Base-by-base conservation (phyloP, 2,888 invertebrate species). In the Maniola hyperantus region DNA sequence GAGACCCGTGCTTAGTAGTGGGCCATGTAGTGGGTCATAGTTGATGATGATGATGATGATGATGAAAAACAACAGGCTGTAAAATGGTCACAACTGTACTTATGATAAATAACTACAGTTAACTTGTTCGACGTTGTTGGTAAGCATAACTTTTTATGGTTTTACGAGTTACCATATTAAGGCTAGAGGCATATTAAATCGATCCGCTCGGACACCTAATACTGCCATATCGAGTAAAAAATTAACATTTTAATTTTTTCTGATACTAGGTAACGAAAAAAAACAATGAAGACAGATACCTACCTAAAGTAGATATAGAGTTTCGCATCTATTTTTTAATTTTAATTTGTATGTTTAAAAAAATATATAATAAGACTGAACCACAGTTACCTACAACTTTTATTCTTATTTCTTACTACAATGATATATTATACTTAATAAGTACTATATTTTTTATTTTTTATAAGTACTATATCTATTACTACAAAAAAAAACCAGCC, bases 71-170 rank as follows among this genome's bases (percentile, higher is more conserved):
- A 33, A 51, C 11, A 11, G 18, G 0, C 10, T 39, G 39, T 39
- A 53, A 53, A 33, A n/a, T 7, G 7, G 6, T n/a, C 11, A 20
- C 15, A 8, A 34, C 44, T 58, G 53, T 58, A 58, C 61, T 44
- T n/a, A 67, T 26, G 26, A 50, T 48, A 44, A 26, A 36, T 72
- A 59, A 54, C 50, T 55, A 51, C 57, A 76, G 78, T 77, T 69
- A 75, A 73, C 70, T 69, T 71, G 66, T 71, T 61, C 64, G 53
- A 62, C 58, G 63, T 69, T 67, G 64, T 39, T 50, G 39, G 64
- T 68, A 63, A 54, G 69, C 64, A 60, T 66, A 60, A 58, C 64
- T 66, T 51, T 60, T 60, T 60, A 65, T 64, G 60, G 66, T 65
- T 64, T 70, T 68, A 66, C 66, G 62, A 63, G 59, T 60, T 36